These are phyloP conservation scores for Drosophila sp. DNA, from an alignment of 1,140 invertebrate genomes.

Conservation along the genomic window DNA sequence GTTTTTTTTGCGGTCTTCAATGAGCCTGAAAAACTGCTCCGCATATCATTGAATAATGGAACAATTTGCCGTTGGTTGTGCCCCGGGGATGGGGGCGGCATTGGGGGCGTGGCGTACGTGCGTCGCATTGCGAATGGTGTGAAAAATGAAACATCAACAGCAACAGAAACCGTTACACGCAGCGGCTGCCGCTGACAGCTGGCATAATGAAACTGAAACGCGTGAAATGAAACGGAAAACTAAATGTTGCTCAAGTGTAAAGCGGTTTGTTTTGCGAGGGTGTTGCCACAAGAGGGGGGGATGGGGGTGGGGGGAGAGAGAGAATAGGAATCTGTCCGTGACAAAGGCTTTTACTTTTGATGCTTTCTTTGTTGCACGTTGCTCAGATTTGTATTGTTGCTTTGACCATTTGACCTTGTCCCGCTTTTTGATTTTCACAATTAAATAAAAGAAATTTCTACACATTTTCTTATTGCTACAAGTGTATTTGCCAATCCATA, in stretches of 20 bases:
- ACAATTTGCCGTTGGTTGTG: constrained; percentile 20
- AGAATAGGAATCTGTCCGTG: constrained; percentile 28
- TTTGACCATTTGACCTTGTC: constrained; percentile 47
- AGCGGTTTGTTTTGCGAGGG: constrained; percentile 36
- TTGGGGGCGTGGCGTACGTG: constrained; percentile 51
- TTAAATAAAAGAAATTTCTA: constrained; percentile 15
- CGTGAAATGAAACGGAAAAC: constrained; percentile 69
- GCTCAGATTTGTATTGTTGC: constrained; percentile 9
- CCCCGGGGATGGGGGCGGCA: background rate
- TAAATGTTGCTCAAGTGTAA: constrained; percentile 68
- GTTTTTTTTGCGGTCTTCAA: constrained; percentile 28
- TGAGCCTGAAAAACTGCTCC: constrained; percentile 57
- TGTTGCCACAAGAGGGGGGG: background rate
- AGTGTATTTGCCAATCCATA: constrained; percentile 8
- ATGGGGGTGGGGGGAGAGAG: background rate
- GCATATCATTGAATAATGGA: constrained; percentile 57
- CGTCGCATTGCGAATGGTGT: constrained; percentile 59
- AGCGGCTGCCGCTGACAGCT: constrained; percentile 62
- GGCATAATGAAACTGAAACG: constrained; percentile 65
- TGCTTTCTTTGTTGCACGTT: constrained; percentile 26
- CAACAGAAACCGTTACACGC: constrained; percentile 33
- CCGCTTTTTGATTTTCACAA: constrained; percentile 32
- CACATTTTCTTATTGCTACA: too few species aligned
- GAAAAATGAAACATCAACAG: constrained; percentile 56
- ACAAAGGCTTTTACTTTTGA: constrained; percentile 48